phyloP scores from a whole-genome alignment of 2,113 vertebrate species.

The Elephas maximus region DNA sequence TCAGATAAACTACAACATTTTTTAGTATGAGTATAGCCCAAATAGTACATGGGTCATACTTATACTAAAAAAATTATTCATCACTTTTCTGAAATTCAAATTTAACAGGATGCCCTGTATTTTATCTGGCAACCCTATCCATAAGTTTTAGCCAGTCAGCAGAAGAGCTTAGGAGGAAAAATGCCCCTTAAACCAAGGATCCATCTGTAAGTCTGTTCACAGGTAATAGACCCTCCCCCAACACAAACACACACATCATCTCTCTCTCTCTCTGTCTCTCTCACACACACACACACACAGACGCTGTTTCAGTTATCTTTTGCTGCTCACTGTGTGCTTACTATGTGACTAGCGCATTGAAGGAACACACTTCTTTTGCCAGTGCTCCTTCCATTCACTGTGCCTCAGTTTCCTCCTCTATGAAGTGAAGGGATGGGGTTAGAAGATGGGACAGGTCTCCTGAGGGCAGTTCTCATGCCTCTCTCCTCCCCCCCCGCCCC shows the following conservation, averaged over 20 bases:
- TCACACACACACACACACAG: no score
- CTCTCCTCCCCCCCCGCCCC: not conserved
- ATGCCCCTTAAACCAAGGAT: not conserved
- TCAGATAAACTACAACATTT: not conserved
- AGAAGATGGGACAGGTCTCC: not conserved
- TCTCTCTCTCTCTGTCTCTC: not conserved
- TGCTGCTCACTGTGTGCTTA: not conserved
- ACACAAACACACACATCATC: not conserved
- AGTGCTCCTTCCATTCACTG: not conserved
- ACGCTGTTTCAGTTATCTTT: not conserved
- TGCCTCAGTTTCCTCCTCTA: not conserved
- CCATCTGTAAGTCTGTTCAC: not conserved
- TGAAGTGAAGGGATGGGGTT: not conserved
- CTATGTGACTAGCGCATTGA: not conserved
- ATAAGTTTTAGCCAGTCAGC: slow-evolving; percentile 18
- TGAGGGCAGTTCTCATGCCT: not conserved
- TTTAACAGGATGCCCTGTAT: not conserved
- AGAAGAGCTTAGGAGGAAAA: slow-evolving; percentile 46
- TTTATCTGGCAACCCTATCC: not conserved
- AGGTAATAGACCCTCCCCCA: not conserved
- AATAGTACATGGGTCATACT: not conserved
- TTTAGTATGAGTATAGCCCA: not conserved
- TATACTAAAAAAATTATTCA: slow-evolving; percentile 9
- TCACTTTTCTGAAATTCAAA: slow-evolving; percentile 1
- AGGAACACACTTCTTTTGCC: not conserved